Evolutionary conservation across 2,797 vertebrate species (phyloP).

Genomic region (Enteromius radiatus): DNA sequence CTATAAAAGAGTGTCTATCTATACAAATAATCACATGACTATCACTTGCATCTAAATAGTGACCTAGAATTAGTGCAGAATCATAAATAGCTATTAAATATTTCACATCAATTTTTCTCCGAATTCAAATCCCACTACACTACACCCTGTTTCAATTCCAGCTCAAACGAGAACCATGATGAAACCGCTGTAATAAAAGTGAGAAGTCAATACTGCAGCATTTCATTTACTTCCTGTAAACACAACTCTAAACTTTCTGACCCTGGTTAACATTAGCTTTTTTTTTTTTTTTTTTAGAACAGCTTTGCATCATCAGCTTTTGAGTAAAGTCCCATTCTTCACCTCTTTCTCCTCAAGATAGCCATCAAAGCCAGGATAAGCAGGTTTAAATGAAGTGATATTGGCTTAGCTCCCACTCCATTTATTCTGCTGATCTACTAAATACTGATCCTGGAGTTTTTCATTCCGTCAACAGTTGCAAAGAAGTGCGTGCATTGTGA

Average conservation of each 20-base stretch:
- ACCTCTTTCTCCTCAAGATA: constrained; percentile 27
- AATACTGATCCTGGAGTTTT: constrained; percentile 14
- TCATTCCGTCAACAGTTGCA: neutral
- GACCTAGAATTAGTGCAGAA: neutral
- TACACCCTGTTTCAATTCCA: constrained; percentile 10
- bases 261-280: neutral
- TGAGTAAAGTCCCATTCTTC: constrained; percentile 12
- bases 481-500: neutral
- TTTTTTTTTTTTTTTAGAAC: neutral
- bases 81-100: neutral
- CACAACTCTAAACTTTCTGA: neutral
- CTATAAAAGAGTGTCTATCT: neutral
- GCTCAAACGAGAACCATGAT: neutral
- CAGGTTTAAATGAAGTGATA: constrained; percentile 35
- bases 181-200: neutral
- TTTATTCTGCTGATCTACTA: constrained; percentile 27
- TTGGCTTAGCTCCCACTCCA: constrained; percentile 27
- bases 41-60: neutral
- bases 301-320: constrained; percentile 16
- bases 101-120: neutral
- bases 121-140: neutral
- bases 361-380: constrained; percentile 37
- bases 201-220: neutral
- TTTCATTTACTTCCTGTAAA: neutral
- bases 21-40: neutral